Base-by-base conservation (phyloP, 2,888 invertebrate genomes). In the Acleris emargana region DNA sequence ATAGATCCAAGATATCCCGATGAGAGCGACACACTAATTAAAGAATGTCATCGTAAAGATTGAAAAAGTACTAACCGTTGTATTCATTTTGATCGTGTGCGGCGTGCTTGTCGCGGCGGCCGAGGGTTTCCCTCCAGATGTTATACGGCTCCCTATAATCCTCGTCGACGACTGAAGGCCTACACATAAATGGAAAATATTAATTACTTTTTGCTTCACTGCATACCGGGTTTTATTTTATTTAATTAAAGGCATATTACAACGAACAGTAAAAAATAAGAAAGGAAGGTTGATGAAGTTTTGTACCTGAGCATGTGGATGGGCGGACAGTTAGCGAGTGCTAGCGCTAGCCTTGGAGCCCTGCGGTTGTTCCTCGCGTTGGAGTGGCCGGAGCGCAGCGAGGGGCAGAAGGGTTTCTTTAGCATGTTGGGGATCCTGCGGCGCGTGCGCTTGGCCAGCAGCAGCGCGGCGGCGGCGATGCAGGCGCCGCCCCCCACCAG, bases 391-490 rank as follows among this genome's bases (percentile, higher is more conserved):
- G 75, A 86, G 72, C 80, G 87, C 75, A 87, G 72, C 0, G 84
- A 86, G n/a, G 88, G 89, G 70, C 89, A 92, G 76, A 90, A 91
- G 1, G 87, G 90, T 75, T 87, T 94, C 88, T 84, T 94, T 5
- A 91, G 72, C 75, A 91, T 70, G 20, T 88, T 87, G 0, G 91
- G 88, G 3, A 91, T 89, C 25, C 91, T 77, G 5, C 89, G 78
- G 25, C 91, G 77, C 1, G 87, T 82, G 22, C 86, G 81, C 67
- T 89, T 90, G 0, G 95, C 95, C 18, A 96, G 93, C 2, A 96
- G 85, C 0, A 95, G 94, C 11, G 95, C 94, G 64, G 95, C 94
- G 1, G 93, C 91, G 45, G 94, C 89, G 82, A 94, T 74, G 91
- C 95, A 71, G 85, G 94, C 86, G 81, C 95, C 74, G 84, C 95